These are phyloP conservation scores for Brachyistius frenatus DNA, from an alignment of 2,113 vertebrate genomes.

Conservation along the genomic window DNA sequence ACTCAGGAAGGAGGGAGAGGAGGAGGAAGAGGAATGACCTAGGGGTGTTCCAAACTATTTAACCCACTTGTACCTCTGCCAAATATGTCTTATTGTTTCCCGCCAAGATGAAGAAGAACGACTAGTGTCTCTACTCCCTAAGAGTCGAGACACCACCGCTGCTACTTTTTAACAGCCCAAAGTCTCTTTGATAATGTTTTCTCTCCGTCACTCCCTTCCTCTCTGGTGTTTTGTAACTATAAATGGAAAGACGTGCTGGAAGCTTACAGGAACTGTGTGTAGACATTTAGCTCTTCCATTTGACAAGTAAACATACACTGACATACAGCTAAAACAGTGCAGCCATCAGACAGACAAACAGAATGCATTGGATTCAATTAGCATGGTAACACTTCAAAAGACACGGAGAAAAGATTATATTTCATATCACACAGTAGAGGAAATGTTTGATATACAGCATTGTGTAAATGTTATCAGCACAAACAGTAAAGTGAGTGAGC, in stretches of 20 bases:
- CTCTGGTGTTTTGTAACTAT: slow-evolving; percentile 38
- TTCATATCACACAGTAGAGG: not conserved
- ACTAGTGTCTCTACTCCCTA: slow-evolving; percentile 48
- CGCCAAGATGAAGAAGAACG: slow-evolving; percentile 81
- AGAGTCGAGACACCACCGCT: not conserved
- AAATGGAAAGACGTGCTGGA: slow-evolving; percentile 46
- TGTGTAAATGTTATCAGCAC: too few relatives aligned
- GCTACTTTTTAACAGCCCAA: not conserved
- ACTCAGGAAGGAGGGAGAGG: slow-evolving; percentile 33
- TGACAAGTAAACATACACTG: slow-evolving; percentile 29
- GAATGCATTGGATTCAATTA: slow-evolving; percentile 15
- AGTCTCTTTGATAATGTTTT: slow-evolving; percentile 8
- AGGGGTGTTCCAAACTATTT: slow-evolving; percentile 74
- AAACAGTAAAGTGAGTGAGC: not conserved
- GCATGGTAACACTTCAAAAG: slow-evolving; percentile 5
- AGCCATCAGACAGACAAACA: slow-evolving; percentile 20
- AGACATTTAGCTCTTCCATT: slow-evolving; percentile 12
- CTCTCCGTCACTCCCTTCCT: slow-evolving; percentile 2
- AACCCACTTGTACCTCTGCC: slow-evolving; percentile 82
- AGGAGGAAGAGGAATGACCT: slow-evolving; percentile 58
- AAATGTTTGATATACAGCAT: not conserved
- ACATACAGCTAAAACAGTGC: not conserved
- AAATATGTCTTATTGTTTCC: slow-evolving; percentile 39
- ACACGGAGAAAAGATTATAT: not conserved
- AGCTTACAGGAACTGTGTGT: slow-evolving; percentile 8